Evolutionary conservation across 2,888 invertebrate species (phyloP).

Genomic region (Helicoverpa assulta): DNA sequence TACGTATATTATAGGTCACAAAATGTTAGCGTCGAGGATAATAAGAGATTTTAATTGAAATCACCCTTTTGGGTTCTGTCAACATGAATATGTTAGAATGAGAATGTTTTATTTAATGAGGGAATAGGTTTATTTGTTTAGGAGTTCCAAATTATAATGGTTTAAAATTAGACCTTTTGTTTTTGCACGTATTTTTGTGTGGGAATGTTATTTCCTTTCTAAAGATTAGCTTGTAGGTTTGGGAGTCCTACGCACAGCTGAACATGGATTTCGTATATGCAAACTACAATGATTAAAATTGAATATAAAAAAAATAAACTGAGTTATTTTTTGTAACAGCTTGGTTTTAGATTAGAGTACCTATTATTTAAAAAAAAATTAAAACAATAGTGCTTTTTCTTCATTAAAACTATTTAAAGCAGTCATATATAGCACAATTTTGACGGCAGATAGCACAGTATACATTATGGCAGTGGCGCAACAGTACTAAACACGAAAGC

Average conservation of each 20-base stretch:
- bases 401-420: too few species aligned
- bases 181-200: not conserved
- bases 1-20: conserved; percentile 47
- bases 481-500: not conserved
- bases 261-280: too few species aligned
- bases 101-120: conserved; percentile 14
- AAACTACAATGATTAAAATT: too few species aligned
- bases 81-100: conserved; percentile 18
- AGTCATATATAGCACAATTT: too few species aligned
- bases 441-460: too few species aligned
- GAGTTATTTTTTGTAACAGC: too few species aligned
- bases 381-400: too few species aligned
- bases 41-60: conserved; percentile 49
- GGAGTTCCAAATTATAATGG: conserved; percentile 6
- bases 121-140: conserved; percentile 29
- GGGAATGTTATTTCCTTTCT: not conserved
- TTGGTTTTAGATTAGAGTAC: too few species aligned
- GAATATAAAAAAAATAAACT: too few species aligned
- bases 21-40: conserved; percentile 36
- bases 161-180: conserved; percentile 10
- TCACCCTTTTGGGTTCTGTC: conserved; percentile 43
- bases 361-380: too few species aligned
- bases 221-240: not conserved
- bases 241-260: too few species aligned
- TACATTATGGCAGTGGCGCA: not conserved